Evolutionary conservation across 1,140 invertebrate species (phyloP).

Genomic region (Drosophila malerkotliana): DNA sequence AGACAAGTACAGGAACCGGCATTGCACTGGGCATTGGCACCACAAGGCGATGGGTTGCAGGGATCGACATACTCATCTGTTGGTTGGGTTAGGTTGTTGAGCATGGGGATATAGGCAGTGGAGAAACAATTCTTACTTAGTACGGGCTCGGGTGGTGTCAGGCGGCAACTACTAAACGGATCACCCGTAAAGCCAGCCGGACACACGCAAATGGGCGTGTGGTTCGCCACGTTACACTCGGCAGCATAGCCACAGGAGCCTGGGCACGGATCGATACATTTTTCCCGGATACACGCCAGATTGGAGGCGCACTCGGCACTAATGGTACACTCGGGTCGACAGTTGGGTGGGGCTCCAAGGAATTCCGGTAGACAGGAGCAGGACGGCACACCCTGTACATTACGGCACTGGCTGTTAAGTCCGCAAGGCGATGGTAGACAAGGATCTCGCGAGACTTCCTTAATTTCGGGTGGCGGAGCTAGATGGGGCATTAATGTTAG

Average conservation of each 20-base stretch:
- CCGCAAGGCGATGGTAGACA: constrained; percentile 90
- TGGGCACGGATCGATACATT: constrained; percentile 93
- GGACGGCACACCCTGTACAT: constrained; percentile 89
- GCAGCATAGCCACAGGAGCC: constrained; percentile 92
- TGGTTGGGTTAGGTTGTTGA: constrained; percentile 77
- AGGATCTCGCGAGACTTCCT: constrained; percentile 86
- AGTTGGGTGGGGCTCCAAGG: constrained; percentile 90
- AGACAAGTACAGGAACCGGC: constrained; percentile 91
- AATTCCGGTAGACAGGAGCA: constrained; percentile 91
- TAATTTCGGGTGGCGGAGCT: constrained; percentile 71
- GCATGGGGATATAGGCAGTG: constrained; percentile 42
- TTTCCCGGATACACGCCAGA: constrained; percentile 92
- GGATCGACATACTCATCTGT: constrained; percentile 88
- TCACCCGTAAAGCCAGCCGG: constrained; percentile 91
- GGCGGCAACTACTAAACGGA: constrained; percentile 90
- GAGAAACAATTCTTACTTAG: constrained; percentile 85
- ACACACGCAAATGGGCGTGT: constrained; percentile 93
- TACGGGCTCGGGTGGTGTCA: constrained; percentile 79
- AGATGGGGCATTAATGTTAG: not conserved
- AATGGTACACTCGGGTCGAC: constrained; percentile 93
- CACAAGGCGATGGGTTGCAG: constrained; percentile 92
- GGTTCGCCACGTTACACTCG: constrained; percentile 93
- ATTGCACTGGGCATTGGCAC: constrained; percentile 91
- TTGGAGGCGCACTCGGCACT: constrained; percentile 92
- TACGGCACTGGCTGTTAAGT: constrained; percentile 90